Conservation (phyloP, 2,888 invertebrate genomes). For the Nezara viridula region DNA sequence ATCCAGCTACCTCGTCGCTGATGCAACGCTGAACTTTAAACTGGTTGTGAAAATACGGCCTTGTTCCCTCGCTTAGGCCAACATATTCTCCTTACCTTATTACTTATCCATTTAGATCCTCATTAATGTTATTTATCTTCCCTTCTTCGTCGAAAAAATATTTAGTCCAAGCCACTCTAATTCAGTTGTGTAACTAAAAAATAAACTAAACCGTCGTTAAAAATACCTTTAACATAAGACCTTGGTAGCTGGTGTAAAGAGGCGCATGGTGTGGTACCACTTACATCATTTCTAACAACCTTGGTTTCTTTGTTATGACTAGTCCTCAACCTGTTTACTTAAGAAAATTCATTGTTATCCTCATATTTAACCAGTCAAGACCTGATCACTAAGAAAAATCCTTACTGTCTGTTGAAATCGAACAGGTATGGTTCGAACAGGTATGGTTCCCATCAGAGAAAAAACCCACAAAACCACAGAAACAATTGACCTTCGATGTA, state of each 20-base stretch:
- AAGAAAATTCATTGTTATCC: background rate
- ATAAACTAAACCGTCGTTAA: background rate
- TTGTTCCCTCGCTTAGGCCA: background rate
- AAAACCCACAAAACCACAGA: background rate
- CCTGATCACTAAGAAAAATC: background rate
- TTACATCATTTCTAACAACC: background rate
- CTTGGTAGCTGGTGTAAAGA: background rate
- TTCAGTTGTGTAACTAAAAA: background rate
- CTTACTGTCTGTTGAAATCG: background rate
- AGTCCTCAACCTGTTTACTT: background rate
- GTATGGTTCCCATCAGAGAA: background rate
- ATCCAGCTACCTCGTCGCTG: background rate
- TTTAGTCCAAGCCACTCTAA: background rate
- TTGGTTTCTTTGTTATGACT: background rate
- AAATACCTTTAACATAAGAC: background rate
- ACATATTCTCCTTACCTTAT: background rate
- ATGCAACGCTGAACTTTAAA: slow-evolving; percentile 34
- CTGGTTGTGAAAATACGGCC: slow-evolving; percentile 12
- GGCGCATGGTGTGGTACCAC: background rate
- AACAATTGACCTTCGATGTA: background rate
- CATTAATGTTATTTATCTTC: background rate
- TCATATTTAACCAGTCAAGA: background rate
- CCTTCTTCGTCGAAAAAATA: background rate
- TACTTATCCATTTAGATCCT: background rate
- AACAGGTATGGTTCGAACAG: no score